These are phyloP conservation scores for Perca schrenkii DNA, from an alignment of 2,113 vertebrate genomes.

Conservation along the genomic window DNA sequence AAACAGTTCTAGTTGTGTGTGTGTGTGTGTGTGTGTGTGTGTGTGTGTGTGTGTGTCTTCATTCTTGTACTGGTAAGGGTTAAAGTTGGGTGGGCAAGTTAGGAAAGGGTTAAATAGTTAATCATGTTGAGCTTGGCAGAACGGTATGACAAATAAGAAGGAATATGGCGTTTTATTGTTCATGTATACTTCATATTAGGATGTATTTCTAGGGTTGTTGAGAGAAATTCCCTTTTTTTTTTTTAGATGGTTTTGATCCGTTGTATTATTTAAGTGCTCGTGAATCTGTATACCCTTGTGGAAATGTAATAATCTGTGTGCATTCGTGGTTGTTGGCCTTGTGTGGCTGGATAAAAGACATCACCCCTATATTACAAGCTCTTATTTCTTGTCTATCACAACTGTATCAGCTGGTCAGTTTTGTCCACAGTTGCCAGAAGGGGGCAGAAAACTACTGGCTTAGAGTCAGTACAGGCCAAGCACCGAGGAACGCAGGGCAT, in stretches of 20 bases:
- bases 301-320: neutral
- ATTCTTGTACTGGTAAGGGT: neutral
- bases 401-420: slow-evolving; percentile 36
- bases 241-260: neutral
- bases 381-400: slow-evolving; percentile 27
- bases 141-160: neutral
- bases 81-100: too few species aligned
- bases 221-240: neutral
- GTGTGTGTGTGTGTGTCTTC: slow-evolving; percentile 1
- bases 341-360: slow-evolving; percentile 15
- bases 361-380: neutral
- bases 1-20: neutral
- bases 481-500: slow-evolving; percentile 18
- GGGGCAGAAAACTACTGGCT: slow-evolving; percentile 89
- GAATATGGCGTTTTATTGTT: neutral
- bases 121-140: neutral
- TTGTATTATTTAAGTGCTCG: neutral
- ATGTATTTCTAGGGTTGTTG: neutral
- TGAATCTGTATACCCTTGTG: neutral
- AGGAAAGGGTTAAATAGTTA: neutral
- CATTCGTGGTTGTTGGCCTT: neutral
- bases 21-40: too few species aligned
- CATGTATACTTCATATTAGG: neutral
- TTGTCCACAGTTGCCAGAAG: slow-evolving; percentile 85
- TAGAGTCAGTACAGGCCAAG: slow-evolving; percentile 31